Evolutionary conservation across 2,888 invertebrate species (phyloP).

Genomic region (Salpingus planirostris): DNA sequence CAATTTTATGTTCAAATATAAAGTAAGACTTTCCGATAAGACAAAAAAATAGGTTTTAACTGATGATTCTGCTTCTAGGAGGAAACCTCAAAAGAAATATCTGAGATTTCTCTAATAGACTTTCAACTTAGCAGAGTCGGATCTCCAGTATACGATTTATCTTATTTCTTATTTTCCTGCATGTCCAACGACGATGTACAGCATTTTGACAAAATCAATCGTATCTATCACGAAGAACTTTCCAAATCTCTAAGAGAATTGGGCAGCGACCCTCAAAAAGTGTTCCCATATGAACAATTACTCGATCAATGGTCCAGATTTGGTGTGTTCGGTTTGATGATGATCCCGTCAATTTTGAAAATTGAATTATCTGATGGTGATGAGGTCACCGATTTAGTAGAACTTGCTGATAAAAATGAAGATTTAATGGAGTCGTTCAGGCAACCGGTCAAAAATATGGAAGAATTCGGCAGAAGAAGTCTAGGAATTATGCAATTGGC

Average conservation of each 20-base stretch:
- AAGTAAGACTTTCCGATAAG: too few relatives aligned
- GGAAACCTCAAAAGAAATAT: too few relatives aligned
- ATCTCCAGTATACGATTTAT: slow-evolving; percentile 28
- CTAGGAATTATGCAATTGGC: slow-evolving; percentile 4
- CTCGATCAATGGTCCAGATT: slow-evolving; percentile 19
- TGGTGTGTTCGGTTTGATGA: slow-evolving; percentile 14
- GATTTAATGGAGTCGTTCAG: slow-evolving; percentile 2
- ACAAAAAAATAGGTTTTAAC: too few relatives aligned
- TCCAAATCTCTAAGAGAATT: slow-evolving; percentile 19
- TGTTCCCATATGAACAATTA: slow-evolving; percentile 26
- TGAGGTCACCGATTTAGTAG: slow-evolving; percentile 9
- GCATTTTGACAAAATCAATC: slow-evolving; percentile 24
- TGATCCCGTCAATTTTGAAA: slow-evolving; percentile 10
- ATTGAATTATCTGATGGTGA: slow-evolving; percentile 11
- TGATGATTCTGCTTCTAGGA: too few relatives aligned
- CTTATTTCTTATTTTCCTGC: slow-evolving; percentile 28
- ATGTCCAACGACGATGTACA: slow-evolving; percentile 20
- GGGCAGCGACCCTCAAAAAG: slow-evolving; percentile 24
- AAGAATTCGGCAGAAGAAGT: slow-evolving; percentile 4
- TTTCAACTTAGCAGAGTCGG: slow-evolving; percentile 18
- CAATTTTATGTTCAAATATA: slow-evolving; percentile 10
- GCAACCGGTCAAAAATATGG: slow-evolving; percentile 1
- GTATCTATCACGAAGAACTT: slow-evolving; percentile 26
- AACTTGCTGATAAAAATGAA: slow-evolving; percentile 4
- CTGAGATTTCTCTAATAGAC: too few relatives aligned